Base-by-base conservation (phyloP, 2,888 invertebrate species). In the Anthoptus insignis region DNA sequence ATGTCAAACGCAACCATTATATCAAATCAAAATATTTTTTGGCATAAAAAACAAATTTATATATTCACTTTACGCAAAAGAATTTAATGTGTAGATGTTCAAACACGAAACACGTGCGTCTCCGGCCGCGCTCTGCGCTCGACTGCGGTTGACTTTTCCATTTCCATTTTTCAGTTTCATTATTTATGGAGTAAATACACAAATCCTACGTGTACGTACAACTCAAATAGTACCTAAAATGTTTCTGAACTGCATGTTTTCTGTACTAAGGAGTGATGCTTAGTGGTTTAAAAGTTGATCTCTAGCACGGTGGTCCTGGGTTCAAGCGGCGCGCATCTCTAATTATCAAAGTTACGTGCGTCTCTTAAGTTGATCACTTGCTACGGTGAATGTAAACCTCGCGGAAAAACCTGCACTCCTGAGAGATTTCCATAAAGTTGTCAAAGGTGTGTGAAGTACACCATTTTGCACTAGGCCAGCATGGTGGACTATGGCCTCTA, bases 91-190 rank as follows among this genome's bases (percentile, higher is more conserved):
- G 71, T 70, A n/a, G n/a, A n/a, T n/a, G 57, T 66, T 57, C 63
- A 65, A 68, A 58, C 49, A 58, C 67, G 54, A 45, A 63, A 74
- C 81, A 76, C 90, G 81, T 67, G 87, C 85, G 82, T 72, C 80
- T 75, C 73, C 80, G 75, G 65, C 77, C 83, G 89, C 87, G 88
- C 71, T 81, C 83, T 76, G 81, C 88, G 87, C 83, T 84, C 81
- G 74, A 92, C 91, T 92, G 89, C 84, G 84, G 74, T 67, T 68
- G 52, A 82, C 77, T 83, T 84, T 82, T 76, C 80, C 78, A 81
- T 83, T 87, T 79, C 79, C 72, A 69, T 81, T 83, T 87, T 79
- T 79, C 73, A 70, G 68, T 65, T 66, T 68, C 67, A 63, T 70
- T 68, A 72, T 71, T 75, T 70, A 71, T 64, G 66, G 60, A 65